phyloP scores from a whole-genome alignment of 2,888 invertebrate genomes.

The Pammene fasciana region DNA sequence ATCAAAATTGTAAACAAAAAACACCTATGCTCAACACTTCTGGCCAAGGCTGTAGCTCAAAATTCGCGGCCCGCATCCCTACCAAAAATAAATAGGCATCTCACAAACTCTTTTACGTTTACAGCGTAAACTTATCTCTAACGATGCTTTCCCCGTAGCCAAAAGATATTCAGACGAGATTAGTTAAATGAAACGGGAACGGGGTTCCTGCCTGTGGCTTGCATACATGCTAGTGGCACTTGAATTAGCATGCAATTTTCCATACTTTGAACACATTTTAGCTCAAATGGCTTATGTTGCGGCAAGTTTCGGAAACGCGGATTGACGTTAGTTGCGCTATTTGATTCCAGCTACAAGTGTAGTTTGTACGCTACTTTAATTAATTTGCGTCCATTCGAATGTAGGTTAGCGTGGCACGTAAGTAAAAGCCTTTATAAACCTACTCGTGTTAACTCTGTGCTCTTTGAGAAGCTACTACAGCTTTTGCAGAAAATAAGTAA shows the following conservation, averaged over 20 bases:
- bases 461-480: background rate
- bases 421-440: slow-evolving; percentile 10
- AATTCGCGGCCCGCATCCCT: too few species aligned
- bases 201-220: slow-evolving; percentile 52
- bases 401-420: slow-evolving; percentile 9
- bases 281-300: slow-evolving; percentile 46
- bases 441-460: slow-evolving; percentile 4
- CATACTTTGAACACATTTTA: slow-evolving; percentile 66
- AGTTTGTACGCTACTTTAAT: slow-evolving; percentile 45
- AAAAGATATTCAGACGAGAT: slow-evolving; percentile 59
- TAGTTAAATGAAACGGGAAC: slow-evolving; percentile 61
- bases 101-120: slow-evolving; percentile 24
- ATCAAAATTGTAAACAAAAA: too few species aligned
- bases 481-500: background rate
- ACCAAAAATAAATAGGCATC: slow-evolving; percentile 9
- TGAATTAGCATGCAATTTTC: slow-evolving; percentile 74
- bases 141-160: slow-evolving; percentile 52
- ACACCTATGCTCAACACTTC: too few species aligned
- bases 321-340: slow-evolving; percentile 33
- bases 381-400: slow-evolving; percentile 41
- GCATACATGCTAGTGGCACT: slow-evolving; percentile 59
- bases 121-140: slow-evolving; percentile 44
- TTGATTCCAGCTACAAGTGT: slow-evolving; percentile 42
- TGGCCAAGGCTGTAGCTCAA: too few species aligned
- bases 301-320: slow-evolving; percentile 41